Base-by-base conservation (phyloP, 2,888 invertebrate genomes). In the Masnerella sp. region DNA sequence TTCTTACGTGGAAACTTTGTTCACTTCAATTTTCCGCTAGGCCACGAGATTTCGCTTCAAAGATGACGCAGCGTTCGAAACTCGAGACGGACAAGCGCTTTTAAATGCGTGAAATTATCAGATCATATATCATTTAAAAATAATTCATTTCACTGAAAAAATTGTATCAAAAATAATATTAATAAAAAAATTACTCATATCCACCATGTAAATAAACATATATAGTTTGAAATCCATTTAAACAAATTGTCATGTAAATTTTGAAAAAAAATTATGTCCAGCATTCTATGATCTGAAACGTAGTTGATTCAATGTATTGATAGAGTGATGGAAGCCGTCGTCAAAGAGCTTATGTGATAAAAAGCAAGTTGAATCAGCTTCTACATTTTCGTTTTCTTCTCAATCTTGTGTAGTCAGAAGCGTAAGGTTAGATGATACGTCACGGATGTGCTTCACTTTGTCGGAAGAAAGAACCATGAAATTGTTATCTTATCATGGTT, bases 21-120 rank as follows among this genome's bases (percentile, higher is more conserved):
- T 79, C 78, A 76, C 79, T 80, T 76, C 80, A 82, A 82, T 82
- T 82, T 82, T 82, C 81, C 81, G 82, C 80, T 80, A 79, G 81
- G 78, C 78, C 32, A 42, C 58, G 28, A 49, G 38, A 62, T 20
- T 5, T 17, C 18, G 30, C 73, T 75, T 76, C 75, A 76, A 78
- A 79, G 77, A 76, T 77, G 77, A 74, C 64, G 65, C 56, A 47
- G 56, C 62, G 40, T 70, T 65, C 49, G 34, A 67, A 54, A 20
- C 56, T 28, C 68, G 25, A 42, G 67, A 67, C 56, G 67, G 51
- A 64, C 51, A 69, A 42, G 32, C 42, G 65, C 20, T n/a, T 59
- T 59, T 59, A 49, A 67, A 68, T 52, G 20, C 28, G 25, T 58
- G 38, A 58, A 68, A 51, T 58, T 51, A 59, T 68, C 42, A 36